Evolutionary conservation across 2,797 vertebrate genomes (phyloP), one percentile per base, ranked within the genome.

Genomic region (Menidia menidia): DNA sequence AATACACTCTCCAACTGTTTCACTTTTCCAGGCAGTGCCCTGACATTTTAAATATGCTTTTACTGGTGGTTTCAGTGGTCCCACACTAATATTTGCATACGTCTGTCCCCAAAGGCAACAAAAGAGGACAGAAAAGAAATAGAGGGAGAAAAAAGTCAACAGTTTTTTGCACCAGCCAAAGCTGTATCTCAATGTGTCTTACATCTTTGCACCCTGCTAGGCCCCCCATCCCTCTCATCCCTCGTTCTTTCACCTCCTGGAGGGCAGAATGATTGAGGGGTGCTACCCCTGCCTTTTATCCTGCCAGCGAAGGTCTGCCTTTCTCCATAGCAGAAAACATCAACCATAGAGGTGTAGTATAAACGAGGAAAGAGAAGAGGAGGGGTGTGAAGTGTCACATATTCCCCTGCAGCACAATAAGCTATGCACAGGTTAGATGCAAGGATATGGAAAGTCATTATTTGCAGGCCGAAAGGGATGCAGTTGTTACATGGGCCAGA

Each of bases 231-330:
- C 58, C 83, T 89, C 88, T 91, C 90, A 92, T 93, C 85, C 89
- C 83, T 88, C 79, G 72, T 89, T 90, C 88, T 74, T 84, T 86
- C 58, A n/a, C 90, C 93, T 92, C 93, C 93, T 91, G 91, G 91
- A 92, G 92, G 91, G 92, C 71, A 83, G 82, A 73, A 82, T 87
- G 92, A 93, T 93, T 87, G 91, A 93, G 92, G 87, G 87, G 88
- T 78, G 69, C 90, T 92, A 92, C 90, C 94, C 93, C 50, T 68
- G 87, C 85, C 93, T 95, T 94, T 94, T 89, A 94, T 95, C 92
- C 90, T 89, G 81, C 83, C 66, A 93, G 83, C 71, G 69, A 87
- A 85, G 87, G 86, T 82, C 91, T 42, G 54, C 73, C 81, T 87
- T 73, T 88, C 84, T 87, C 80, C 86, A 75, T 79, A 77, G 83